A percentile compares a stretch with the other conserved stretches of the same genome.
These are phyloP conservation scores for Siniperca chuatsi DNA, from an alignment of 2,113 vertebrate species.

Conservation along the genomic window DNA sequence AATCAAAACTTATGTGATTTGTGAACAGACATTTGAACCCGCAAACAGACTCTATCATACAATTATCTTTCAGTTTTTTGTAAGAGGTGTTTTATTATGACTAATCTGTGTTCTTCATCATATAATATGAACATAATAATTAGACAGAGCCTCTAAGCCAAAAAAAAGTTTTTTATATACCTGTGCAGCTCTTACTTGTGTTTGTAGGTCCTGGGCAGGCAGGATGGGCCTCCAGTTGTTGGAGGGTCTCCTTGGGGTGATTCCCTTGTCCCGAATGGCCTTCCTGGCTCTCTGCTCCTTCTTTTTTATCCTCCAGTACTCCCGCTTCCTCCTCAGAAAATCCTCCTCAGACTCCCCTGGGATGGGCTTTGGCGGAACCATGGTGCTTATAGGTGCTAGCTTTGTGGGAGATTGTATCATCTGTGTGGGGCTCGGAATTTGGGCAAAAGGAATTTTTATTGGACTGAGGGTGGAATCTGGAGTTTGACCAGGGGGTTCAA, in stretches of 20 bases:
- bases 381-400: slow-evolving; percentile 2
- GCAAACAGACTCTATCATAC: background rate
- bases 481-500: slow-evolving; percentile 41
- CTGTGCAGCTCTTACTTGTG: slow-evolving; percentile 35
- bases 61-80: background rate
- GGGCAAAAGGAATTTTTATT: slow-evolving; percentile 33
- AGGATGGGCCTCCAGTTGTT: slow-evolving; percentile 51
- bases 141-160: background rate
- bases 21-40: background rate
- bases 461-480: slow-evolving; percentile 8
- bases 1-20: background rate
- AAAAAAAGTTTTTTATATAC: background rate
- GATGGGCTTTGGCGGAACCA: slow-evolving; percentile 75
- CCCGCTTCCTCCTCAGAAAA: slow-evolving; percentile 80
- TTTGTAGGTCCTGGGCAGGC: slow-evolving; percentile 36
- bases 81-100: background rate
- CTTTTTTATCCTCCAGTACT: slow-evolving; percentile 87
- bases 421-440: slow-evolving; percentile 12
- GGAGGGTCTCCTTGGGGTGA: slow-evolving; percentile 16
- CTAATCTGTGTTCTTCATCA: background rate
- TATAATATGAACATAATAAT: background rate
- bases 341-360: slow-evolving; percentile 78
- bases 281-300: slow-evolving; percentile 86
- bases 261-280: slow-evolving; percentile 71
- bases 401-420: background rate